These are phyloP conservation scores for Clitarchus hookeri DNA, from an alignment of 2,888 invertebrate species.

Conservation along the genomic window DNA sequence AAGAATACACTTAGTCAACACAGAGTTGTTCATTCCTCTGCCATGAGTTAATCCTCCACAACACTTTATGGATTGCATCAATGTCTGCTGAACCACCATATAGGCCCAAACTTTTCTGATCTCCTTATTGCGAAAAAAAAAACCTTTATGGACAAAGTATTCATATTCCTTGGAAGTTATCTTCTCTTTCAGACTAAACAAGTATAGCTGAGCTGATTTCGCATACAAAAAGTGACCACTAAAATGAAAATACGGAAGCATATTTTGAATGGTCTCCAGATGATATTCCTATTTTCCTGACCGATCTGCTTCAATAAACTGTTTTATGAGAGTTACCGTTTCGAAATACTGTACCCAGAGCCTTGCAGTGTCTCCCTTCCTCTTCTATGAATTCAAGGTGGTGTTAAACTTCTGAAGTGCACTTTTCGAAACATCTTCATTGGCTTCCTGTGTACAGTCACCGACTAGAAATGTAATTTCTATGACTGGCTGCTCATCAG, in stretches of 20 bases:
- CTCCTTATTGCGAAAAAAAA: constrained; percentile 15
- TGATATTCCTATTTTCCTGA: constrained; percentile 36
- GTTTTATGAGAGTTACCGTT: constrained; percentile 31
- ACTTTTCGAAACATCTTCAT: not conserved
- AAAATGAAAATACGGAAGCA: constrained; percentile 39
- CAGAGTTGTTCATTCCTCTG: not conserved
- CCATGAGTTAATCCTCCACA: constrained; percentile 4
- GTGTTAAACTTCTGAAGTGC: not conserved
- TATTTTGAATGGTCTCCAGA: constrained; percentile 36
- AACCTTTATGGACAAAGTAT: not conserved
- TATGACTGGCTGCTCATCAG: not conserved
- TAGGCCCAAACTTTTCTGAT: constrained; percentile 30
- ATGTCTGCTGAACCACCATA: constrained; percentile 24
- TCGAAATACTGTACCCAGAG: constrained; percentile 38
- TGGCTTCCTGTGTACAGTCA: not conserved
- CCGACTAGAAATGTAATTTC: too few species aligned
- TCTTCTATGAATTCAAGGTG: not conserved
- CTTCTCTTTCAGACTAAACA: constrained; percentile 34
- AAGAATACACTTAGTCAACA: not conserved
- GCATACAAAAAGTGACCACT: constrained; percentile 43
- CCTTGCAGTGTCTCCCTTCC: constrained; percentile 29
- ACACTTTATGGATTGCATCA: not conserved
- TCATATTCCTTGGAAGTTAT: constrained; percentile 26
- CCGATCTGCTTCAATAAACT: constrained; percentile 34
- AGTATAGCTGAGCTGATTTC: constrained; percentile 39